phyloP scores from a whole-genome alignment of 2,113 vertebrate genomes.

The Alexandromys fortis region DNA sequence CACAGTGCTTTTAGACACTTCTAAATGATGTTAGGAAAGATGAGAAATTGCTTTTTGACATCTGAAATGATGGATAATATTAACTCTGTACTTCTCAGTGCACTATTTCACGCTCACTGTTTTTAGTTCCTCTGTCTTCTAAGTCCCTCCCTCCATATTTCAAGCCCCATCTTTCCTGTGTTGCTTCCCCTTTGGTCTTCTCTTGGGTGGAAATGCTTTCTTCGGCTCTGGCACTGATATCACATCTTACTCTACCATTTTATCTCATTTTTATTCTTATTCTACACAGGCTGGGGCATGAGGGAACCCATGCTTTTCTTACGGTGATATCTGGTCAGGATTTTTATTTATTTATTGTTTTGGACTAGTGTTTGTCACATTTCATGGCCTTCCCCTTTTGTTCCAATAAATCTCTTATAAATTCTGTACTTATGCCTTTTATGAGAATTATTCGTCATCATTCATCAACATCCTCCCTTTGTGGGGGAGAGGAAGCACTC shows the following conservation, averaged over 20 bases:
- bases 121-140: neutral
- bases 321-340: neutral
- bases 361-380: neutral
- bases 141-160: neutral
- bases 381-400: neutral
- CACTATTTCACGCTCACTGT: neutral
- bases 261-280: neutral
- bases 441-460: neutral
- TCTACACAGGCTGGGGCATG: neutral
- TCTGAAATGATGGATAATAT: neutral
- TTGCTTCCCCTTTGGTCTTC: neutral
- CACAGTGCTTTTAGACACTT: neutral
- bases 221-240: neutral
- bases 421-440: neutral
- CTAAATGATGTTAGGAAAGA: neutral
- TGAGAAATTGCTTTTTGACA: neutral
- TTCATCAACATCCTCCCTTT: neutral
- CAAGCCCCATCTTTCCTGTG: neutral
- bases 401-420: constrained; percentile 7
- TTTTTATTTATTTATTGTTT: constrained; percentile 24
- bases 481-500: neutral
- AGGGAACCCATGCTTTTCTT: neutral
- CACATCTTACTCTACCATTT: neutral
- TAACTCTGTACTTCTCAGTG: neutral
- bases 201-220: neutral